A percentile compares a stretch with the other conserved stretches of the same genome.
phyloP scores from a whole-genome alignment of 2,888 invertebrate genomes.

The Lomographa bimaculata region DNA sequence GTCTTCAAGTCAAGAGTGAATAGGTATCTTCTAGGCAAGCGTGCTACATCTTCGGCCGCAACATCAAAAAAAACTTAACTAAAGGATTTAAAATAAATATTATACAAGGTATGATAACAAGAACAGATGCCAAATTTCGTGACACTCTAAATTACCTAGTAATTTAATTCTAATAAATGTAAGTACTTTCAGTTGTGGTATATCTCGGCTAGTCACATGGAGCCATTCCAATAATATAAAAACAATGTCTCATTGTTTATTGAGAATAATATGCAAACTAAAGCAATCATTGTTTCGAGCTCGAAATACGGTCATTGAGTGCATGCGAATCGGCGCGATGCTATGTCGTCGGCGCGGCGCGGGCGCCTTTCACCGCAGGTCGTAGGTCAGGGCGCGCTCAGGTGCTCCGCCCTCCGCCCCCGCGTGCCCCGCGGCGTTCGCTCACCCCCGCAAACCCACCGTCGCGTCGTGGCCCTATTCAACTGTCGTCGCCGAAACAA shows the following conservation, averaged over 20 bases:
- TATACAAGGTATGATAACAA: too few species aligned
- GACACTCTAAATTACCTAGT: too few species aligned
- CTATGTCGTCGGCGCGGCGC: slow-evolving; percentile 65
- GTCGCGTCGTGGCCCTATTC: slow-evolving; percentile 78
- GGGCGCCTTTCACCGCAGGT: slow-evolving; percentile 82
- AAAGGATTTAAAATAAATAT: too few species aligned
- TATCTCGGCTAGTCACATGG: too few species aligned
- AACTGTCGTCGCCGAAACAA: slow-evolving; percentile 73
- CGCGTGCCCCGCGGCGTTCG: slow-evolving; percentile 38
- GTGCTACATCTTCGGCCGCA: too few species aligned
- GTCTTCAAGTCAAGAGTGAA: too few species aligned
- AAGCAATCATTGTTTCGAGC: slow-evolving; percentile 36
- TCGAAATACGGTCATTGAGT: slow-evolving; percentile 60
- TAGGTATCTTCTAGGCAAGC: too few species aligned
- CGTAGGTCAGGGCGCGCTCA: slow-evolving; percentile 83
- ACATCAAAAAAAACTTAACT: too few species aligned
- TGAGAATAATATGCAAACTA: slow-evolving; percentile 22
- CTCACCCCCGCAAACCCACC: slow-evolving; percentile 56
- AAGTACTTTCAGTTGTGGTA: too few species aligned
- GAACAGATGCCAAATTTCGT: too few species aligned
- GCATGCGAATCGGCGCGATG: slow-evolving; percentile 60
- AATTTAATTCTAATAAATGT: too few species aligned
- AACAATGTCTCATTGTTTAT: slow-evolving; percentile 5
- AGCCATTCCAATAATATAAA: too few species aligned
- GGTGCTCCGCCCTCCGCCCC: slow-evolving; percentile 75